These are phyloP conservation scores for Tolypeutes matacus DNA, from an alignment of 2,797 vertebrate genomes.

Conservation along the genomic window DNA sequence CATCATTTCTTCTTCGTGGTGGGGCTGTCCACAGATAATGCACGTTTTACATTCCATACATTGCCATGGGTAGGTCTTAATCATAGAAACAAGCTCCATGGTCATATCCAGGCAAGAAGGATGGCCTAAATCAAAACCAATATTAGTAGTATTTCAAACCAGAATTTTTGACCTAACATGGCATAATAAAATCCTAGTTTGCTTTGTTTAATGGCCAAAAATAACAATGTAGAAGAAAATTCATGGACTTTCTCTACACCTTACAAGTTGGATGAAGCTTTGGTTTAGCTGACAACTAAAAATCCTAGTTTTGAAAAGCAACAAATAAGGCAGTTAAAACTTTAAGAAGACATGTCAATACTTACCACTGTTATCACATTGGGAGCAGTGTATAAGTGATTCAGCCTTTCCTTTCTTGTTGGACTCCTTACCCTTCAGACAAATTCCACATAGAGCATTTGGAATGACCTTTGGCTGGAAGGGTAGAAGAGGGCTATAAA, in stretches of 20 bases:
- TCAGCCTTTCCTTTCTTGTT: constrained; percentile 98
- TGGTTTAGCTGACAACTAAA: not conserved
- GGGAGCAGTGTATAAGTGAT: constrained; percentile 99
- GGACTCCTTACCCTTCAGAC: constrained; percentile 99
- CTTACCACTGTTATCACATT: constrained; percentile 99
- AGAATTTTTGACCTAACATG: not conserved
- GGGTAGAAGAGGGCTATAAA: constrained; percentile 99
- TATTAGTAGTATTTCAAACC: constrained; percentile 76
- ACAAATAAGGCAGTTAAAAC: constrained; percentile 6
- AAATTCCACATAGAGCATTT: constrained; percentile 99
- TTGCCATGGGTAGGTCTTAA: constrained; percentile 99
- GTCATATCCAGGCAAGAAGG: constrained; percentile 99
- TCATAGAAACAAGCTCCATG: constrained; percentile 93
- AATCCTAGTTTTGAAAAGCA: constrained; percentile 58
- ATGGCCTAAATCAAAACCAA: constrained; percentile 93
- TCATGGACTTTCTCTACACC: not conserved
- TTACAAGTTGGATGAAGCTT: not conserved
- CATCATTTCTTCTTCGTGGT: constrained; percentile 99
- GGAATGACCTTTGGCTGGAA: constrained; percentile 99
- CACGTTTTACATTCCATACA: constrained; percentile 99
- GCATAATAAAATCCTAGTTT: constrained; percentile 30
- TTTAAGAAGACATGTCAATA: constrained; percentile 82
- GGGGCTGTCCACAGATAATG: constrained; percentile 97
- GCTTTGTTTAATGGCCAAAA: not conserved
- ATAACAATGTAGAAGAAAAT: not conserved